These are phyloP conservation scores for Xylocopa sonorina DNA, from an alignment of 1,140 invertebrate genomes.

Conservation along the genomic window DNA sequence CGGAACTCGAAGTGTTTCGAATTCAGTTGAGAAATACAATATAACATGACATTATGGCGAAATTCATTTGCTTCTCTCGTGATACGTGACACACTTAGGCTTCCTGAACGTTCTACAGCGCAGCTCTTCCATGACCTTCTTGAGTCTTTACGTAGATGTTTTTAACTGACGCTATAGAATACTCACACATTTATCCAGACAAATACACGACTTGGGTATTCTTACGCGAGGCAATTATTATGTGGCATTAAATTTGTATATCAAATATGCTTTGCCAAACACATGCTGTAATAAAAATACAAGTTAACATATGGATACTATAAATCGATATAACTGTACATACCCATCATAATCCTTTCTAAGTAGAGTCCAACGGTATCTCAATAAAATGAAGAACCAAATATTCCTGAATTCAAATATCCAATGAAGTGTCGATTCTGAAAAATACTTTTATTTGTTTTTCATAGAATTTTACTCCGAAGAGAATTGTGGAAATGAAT, in stretches of 20 bases:
- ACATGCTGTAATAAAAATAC: not conserved
- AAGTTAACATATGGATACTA: not conserved
- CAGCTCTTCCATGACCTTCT: not conserved
- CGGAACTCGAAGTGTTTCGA: no score
- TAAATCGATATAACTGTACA: not conserved
- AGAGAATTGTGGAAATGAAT: not conserved
- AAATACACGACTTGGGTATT: not conserved
- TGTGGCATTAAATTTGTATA: not conserved
- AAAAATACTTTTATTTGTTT: not conserved
- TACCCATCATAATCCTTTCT: not conserved
- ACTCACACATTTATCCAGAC: not conserved
- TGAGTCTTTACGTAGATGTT: not conserved
- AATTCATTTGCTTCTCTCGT: not conserved
- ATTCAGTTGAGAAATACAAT: no score
- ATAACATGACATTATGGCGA: not conserved
- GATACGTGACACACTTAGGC: not conserved
- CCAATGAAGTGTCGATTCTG: not conserved
- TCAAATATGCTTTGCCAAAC: not conserved
- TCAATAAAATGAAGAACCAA: not conserved
- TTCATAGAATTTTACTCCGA: not conserved
- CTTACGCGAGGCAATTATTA: no score
- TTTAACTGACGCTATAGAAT: not conserved
- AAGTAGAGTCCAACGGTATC: not conserved
- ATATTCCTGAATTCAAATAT: conserved; percentile 20
- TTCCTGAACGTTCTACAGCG: conserved; percentile 1